Evolutionary conservation across 2,888 invertebrate species (phyloP).

Genomic region (Toxonevra muliebris): DNA sequence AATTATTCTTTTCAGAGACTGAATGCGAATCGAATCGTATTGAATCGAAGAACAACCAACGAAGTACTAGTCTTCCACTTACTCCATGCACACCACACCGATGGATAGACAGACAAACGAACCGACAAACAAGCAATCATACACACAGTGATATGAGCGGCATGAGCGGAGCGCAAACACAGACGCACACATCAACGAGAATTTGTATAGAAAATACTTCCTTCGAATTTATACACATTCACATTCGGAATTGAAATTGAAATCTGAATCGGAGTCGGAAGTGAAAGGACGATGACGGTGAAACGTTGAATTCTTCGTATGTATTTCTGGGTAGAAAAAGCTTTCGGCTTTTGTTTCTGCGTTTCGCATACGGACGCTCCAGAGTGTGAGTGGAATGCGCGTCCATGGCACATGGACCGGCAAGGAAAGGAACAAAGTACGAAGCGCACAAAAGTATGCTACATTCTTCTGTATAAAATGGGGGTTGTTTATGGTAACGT

Average conservation of each 20-base stretch:
- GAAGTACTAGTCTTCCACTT: slow-evolving; percentile 13
- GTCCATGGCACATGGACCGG: no score
- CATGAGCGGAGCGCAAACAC: no score
- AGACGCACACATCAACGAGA: no score
- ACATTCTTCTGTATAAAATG: no score
- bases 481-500: no score
- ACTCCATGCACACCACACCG: neutral
- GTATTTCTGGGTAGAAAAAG: neutral
- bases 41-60: slow-evolving; percentile 24
- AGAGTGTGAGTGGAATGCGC: slow-evolving; percentile 10
- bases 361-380: slow-evolving; percentile 8
- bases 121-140: no score
- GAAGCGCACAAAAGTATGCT: no score
- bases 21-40: slow-evolving; percentile 26
- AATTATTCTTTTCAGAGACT: slow-evolving; percentile 43
- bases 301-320: neutral
- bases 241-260: slow-evolving; percentile 11
- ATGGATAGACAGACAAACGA: no score
- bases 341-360: neutral
- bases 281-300: slow-evolving; percentile 22
- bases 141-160: neutral
- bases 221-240: neutral
- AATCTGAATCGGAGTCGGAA: slow-evolving; percentile 27
- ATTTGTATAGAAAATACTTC: no score
- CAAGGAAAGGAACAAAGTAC: no score